phyloP scores from a whole-genome alignment of 2,797 vertebrate genomes.

The Myiothlypis chrysogaster region DNA sequence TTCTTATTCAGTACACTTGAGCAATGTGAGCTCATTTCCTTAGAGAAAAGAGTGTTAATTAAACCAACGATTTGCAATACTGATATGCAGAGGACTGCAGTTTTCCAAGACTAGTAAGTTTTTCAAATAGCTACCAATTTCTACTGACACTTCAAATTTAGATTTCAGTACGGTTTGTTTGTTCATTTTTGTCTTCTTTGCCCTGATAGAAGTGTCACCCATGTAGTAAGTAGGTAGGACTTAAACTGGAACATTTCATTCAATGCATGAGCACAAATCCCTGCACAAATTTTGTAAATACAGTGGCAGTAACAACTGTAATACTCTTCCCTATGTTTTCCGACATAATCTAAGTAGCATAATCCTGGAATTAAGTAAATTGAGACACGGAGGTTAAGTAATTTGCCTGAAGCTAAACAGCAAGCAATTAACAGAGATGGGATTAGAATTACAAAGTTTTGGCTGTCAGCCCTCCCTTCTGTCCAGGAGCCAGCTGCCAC shows the following conservation, averaged over 20 bases:
- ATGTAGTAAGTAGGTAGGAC: not conserved
- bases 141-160: not conserved
- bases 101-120: not conserved
- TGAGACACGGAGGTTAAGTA: conserved; percentile 3
- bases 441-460: conserved; percentile 20
- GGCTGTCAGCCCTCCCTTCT: not conserved
- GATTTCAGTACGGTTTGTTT: not conserved
- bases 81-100: not conserved
- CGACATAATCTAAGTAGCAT: not conserved
- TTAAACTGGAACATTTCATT: not conserved
- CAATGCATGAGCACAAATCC: not conserved
- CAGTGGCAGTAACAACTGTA: not conserved
- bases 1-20: not conserved
- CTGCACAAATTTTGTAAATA: not conserved
- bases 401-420: conserved; percentile 22
- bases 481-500: not conserved
- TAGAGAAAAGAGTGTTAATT: conserved; percentile 8
- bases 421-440: conserved; percentile 12
- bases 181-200: not conserved
- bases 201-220: not conserved
- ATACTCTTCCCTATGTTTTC: not conserved
- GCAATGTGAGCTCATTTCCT: conserved; percentile 19
- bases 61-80: not conserved
- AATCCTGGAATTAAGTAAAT: conserved; percentile 20
- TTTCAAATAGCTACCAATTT: not conserved